Conservation (phyloP, 2,888 invertebrate species). For the Ennomos quercinarius region DNA sequence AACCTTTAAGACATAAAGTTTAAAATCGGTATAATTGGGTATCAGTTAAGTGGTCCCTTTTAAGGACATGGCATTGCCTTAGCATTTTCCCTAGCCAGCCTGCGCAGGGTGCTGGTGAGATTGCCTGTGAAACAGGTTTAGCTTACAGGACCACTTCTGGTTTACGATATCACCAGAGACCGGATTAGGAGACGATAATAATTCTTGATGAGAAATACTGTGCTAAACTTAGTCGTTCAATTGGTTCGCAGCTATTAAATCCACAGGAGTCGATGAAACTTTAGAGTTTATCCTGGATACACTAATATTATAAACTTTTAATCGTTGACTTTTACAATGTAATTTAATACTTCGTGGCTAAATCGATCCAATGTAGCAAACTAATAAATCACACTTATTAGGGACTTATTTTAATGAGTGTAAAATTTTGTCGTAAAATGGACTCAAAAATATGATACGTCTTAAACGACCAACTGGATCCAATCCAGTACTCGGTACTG, state of each 20-base stretch:
- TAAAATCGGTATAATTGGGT: slow-evolving; percentile 51
- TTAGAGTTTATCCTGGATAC: slow-evolving; percentile 56
- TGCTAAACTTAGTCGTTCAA: slow-evolving; percentile 75
- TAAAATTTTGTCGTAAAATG: slow-evolving; percentile 29
- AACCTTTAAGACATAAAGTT: slow-evolving; percentile 52
- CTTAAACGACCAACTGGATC: slow-evolving; percentile 4
- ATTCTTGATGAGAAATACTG: slow-evolving; percentile 74
- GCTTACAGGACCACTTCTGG: slow-evolving; percentile 78
- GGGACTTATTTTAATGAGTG: slow-evolving; percentile 28
- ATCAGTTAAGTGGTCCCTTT: slow-evolving; percentile 51
- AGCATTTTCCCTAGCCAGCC: slow-evolving; percentile 69
- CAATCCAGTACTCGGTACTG: no score
- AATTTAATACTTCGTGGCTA: slow-evolving; percentile 6
- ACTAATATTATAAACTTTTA: slow-evolving; percentile 55
- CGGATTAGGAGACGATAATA: slow-evolving; percentile 82
- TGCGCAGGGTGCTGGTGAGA: slow-evolving; percentile 68
- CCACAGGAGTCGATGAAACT: slow-evolving; percentile 62
- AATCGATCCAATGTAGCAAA: slow-evolving; percentile 8
- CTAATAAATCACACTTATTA: slow-evolving; percentile 11
- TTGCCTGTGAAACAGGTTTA: slow-evolving; percentile 76
- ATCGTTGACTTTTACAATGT: slow-evolving; percentile 28
- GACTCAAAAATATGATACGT: slow-evolving; percentile 22
- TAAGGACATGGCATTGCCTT: slow-evolving; percentile 57
- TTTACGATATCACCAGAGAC: slow-evolving; percentile 79
- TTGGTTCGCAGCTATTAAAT: slow-evolving; percentile 70